Conservation (phyloP, 1,140 invertebrate species). For the Scaptomyza montana region DNA sequence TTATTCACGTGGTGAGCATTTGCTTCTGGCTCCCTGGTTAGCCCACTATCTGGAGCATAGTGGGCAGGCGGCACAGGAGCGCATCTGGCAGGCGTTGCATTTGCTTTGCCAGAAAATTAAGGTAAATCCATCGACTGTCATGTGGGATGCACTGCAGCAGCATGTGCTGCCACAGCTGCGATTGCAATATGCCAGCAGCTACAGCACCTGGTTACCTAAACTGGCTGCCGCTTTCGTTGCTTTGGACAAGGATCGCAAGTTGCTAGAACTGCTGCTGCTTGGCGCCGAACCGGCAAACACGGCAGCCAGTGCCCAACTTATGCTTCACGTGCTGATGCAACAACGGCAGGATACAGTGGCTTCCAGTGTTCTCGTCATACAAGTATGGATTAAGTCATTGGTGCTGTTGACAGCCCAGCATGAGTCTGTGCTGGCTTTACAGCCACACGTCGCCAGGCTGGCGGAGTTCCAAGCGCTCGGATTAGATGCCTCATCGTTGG, state of each 20-base stretch:
- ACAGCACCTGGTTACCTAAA: constrained; percentile 66
- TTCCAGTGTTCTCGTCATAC: constrained; percentile 48
- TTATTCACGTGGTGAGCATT: constrained; percentile 69
- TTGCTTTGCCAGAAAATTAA: constrained; percentile 45
- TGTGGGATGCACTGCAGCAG: constrained; percentile 61
- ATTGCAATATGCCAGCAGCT: constrained; percentile 56
- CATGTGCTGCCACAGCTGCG: constrained; percentile 72
- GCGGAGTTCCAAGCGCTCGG: constrained; percentile 52
- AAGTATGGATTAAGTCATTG: constrained; percentile 76
- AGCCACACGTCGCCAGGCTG: constrained; percentile 46
- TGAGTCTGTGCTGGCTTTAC: constrained; percentile 54
- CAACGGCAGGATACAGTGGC: neutral
- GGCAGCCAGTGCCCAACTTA: constrained; percentile 64
- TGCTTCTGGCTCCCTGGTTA: constrained; percentile 73
- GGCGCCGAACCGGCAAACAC: constrained; percentile 52
- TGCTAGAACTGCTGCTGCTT: constrained; percentile 50
- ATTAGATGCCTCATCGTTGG: constrained; percentile 48
- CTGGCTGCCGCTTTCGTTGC: constrained; percentile 70
- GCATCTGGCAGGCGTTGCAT: constrained; percentile 69
- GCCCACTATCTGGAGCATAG: constrained; percentile 69
- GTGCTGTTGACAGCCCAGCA: constrained; percentile 68
- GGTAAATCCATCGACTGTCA: neutral
- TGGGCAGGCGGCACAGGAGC: constrained; percentile 71
- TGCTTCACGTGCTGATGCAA: constrained; percentile 55
- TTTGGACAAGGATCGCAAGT: constrained; percentile 36